A percentile compares a stretch with the other conserved stretches of the same genome.
Evolutionary conservation across 1,140 invertebrate species (phyloP).

Genomic region (Kradibia gibbosae): DNA sequence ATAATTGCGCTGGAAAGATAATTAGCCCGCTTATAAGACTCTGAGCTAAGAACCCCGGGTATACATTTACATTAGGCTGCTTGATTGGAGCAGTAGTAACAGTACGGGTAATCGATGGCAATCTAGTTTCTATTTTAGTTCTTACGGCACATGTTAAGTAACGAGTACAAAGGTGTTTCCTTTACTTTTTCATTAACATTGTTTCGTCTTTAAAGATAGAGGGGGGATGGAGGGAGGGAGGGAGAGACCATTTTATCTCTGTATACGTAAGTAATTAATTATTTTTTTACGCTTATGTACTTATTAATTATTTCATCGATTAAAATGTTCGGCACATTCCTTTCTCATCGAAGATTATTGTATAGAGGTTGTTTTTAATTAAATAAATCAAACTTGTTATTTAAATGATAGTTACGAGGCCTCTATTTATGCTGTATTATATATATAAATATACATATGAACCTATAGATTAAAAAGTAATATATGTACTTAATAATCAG

Average conservation of each 20-base stretch:
- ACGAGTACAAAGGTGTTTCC: background rate
- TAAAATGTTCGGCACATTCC: background rate
- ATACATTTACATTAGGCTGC: background rate
- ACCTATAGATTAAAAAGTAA: too few species aligned
- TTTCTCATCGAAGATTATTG: background rate
- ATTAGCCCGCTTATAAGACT: background rate
- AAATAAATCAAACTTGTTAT: background rate
- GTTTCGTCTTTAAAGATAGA: too few species aligned
- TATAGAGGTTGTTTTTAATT: background rate
- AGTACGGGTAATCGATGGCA: background rate
- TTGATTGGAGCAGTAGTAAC: slow-evolving; percentile 2
- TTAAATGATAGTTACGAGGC: too few species aligned
- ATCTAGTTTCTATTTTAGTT: background rate
- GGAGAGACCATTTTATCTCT: background rate
- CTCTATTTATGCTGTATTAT: too few species aligned
- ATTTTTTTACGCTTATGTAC: background rate
- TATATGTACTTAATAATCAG: too few species aligned
- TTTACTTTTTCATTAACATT: too few species aligned
- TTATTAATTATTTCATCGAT: background rate
- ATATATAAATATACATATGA: too few species aligned
- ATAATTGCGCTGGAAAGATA: background rate
- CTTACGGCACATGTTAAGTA: slow-evolving; percentile 6
- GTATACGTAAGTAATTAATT: slow-evolving; percentile 8
- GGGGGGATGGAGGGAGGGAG: too few species aligned
- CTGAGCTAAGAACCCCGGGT: too few species aligned